phyloP scores from a whole-genome alignment of 2,888 invertebrate genomes.

The Hydrotaea diabolus region DNA sequence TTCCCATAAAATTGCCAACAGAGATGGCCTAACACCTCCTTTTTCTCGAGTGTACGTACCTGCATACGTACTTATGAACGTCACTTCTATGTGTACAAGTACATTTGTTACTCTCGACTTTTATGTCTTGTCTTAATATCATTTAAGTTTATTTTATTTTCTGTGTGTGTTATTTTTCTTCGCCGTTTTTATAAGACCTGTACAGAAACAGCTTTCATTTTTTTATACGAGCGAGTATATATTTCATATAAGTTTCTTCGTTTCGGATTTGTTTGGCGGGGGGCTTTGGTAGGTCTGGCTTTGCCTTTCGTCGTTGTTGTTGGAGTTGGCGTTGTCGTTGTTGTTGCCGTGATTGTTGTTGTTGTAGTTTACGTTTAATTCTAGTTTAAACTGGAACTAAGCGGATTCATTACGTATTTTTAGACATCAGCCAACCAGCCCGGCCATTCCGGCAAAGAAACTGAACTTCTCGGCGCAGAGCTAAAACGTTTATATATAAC shows the following conservation, averaged over 20 bases:
- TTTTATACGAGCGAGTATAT: constrained; percentile 29
- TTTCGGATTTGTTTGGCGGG: constrained; percentile 23
- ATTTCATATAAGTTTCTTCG: constrained; percentile 48
- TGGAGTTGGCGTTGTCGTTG: neutral
- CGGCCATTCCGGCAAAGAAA: neutral
- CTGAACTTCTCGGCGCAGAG: constrained; percentile 1
- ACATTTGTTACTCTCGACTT: neutral
- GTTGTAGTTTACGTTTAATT: constrained; percentile 44
- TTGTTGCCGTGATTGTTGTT: constrained; percentile 50
- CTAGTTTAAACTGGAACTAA: constrained; percentile 63
- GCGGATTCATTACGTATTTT: constrained; percentile 57
- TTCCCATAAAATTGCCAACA: too few species aligned
- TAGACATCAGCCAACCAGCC: constrained; percentile 46
- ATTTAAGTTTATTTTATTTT: neutral
- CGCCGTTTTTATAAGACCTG: constrained; percentile 9
- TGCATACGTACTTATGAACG: too few species aligned
- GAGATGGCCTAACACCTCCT: too few species aligned
- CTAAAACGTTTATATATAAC: neutral
- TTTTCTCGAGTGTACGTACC: too few species aligned
- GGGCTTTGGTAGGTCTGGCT: constrained; percentile 5
- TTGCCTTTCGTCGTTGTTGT: neutral
- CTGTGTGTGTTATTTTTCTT: constrained; percentile 1
- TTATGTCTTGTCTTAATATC: constrained; percentile 13
- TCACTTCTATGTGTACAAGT: neutral
- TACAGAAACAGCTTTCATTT: constrained; percentile 64